phyloP scores from a whole-genome alignment of 2,888 invertebrate species.

The Petrolisthes cinctipes region DNA sequence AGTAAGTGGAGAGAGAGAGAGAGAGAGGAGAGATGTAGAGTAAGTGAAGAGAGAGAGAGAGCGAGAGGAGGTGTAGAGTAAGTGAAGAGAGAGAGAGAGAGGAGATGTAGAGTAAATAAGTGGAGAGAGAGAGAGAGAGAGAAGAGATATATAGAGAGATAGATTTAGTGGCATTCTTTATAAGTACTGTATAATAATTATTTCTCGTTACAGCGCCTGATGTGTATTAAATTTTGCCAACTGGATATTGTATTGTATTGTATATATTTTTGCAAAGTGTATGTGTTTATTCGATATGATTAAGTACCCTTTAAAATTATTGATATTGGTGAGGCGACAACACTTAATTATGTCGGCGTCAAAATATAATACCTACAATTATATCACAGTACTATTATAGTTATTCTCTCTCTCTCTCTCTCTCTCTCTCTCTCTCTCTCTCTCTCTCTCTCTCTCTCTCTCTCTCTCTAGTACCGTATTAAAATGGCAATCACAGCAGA shows the following conservation, averaged over 20 bases:
- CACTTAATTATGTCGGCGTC: too few relatives aligned
- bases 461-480: background rate
- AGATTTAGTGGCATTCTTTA: background rate
- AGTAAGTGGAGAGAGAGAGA: background rate
- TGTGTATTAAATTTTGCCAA: too few relatives aligned
- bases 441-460: background rate
- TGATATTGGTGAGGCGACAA: too few relatives aligned
- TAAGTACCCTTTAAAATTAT: too few relatives aligned
- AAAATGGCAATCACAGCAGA: background rate
- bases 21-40: too few relatives aligned
- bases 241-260: too few relatives aligned
- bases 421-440: slow-evolving; percentile 10
- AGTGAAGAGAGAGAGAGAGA: background rate
- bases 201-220: too few relatives aligned
- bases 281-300: too few relatives aligned
- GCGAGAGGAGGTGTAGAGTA: background rate
- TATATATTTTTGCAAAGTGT: too few relatives aligned
- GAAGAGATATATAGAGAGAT: background rate
- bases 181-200: too few relatives aligned
- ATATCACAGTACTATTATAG: too few relatives aligned
- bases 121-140: background rate
- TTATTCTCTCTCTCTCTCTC: slow-evolving; percentile 5
- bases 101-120: background rate
- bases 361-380: too few relatives aligned
- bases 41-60: slow-evolving; percentile 1